phyloP scores from a whole-genome alignment of 2,113 vertebrate genomes.

The Apeltes quadracus region DNA sequence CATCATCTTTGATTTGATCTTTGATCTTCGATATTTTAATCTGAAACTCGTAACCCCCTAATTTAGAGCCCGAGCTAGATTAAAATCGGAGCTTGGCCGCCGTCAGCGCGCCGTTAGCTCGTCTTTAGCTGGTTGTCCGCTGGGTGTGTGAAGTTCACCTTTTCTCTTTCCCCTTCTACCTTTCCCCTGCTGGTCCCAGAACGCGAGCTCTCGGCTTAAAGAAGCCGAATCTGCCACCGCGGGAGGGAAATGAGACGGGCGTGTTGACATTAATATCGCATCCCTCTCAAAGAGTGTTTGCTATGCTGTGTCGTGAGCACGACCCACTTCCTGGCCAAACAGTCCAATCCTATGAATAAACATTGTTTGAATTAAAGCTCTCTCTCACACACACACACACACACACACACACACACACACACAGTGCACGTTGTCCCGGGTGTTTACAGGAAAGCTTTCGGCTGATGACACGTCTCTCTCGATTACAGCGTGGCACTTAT shows the following conservation, averaged over 20 bases:
- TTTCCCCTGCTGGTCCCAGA: not conserved
- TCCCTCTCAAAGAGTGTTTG: constrained; percentile 61
- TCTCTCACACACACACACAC: constrained; percentile 9
- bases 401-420: not conserved
- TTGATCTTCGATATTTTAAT: not conserved
- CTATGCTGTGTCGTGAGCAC: constrained; percentile 48
- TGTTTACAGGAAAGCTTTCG: constrained; percentile 32
- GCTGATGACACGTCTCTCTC: constrained; percentile 45
- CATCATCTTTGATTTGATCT: not conserved
- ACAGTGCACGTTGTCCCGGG: not conserved
- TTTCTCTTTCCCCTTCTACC: not conserved
- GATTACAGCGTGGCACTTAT: constrained; percentile 27
- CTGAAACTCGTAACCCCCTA: too few relatives aligned
- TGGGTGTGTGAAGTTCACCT: not conserved
- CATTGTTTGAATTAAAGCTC: constrained; percentile 56
- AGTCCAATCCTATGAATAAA: constrained; percentile 69
- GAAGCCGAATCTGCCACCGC: not conserved
- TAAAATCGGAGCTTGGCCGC: not conserved
- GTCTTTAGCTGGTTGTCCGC: not conserved
- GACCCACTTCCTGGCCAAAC: constrained; percentile 64
- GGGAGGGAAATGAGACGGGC: constrained; percentile 37
- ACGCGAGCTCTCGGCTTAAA: not conserved
- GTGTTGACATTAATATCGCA: constrained; percentile 73
- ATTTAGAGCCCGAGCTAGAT: too few relatives aligned
- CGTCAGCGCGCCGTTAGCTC: not conserved